Evolutionary conservation across 2,888 invertebrate species (phyloP).

Genomic region (Homarus gammarus): DNA sequence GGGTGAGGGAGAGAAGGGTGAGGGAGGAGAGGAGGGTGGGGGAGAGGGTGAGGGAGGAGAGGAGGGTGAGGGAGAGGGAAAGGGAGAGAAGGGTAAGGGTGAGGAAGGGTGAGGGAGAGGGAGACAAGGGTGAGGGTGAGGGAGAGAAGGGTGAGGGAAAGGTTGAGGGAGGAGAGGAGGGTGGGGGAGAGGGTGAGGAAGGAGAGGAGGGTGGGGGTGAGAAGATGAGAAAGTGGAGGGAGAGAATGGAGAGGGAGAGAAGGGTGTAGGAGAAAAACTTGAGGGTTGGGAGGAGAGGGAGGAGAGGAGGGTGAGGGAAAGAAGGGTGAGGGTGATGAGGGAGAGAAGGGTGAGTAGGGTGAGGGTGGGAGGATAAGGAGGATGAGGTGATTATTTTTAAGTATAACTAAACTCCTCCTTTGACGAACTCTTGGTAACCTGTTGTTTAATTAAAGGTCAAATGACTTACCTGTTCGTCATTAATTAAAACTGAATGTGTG

Average conservation of each 20-base stretch:
- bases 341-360: no score
- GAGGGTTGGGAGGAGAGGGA: no score
- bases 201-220: background rate
- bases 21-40: background rate
- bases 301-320: no score
- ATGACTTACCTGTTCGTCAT: no score
- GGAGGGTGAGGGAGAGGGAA: background rate
- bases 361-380: no score
- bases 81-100: background rate
- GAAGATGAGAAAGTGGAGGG: background rate
- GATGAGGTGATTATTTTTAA: background rate
- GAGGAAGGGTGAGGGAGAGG: background rate
- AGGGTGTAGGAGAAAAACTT: background rate
- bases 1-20: background rate
- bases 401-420: no score
- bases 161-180: background rate
- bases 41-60: background rate
- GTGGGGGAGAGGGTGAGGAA: no score
- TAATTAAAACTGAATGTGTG: no score
- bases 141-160: no score
- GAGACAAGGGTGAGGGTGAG: no score
- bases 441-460: no score
- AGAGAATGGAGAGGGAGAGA: background rate
- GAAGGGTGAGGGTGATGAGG: background rate
- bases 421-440: no score